Evolutionary conservation across 2,888 invertebrate genomes (phyloP).

Genomic region (Catocala fraxini): DNA sequence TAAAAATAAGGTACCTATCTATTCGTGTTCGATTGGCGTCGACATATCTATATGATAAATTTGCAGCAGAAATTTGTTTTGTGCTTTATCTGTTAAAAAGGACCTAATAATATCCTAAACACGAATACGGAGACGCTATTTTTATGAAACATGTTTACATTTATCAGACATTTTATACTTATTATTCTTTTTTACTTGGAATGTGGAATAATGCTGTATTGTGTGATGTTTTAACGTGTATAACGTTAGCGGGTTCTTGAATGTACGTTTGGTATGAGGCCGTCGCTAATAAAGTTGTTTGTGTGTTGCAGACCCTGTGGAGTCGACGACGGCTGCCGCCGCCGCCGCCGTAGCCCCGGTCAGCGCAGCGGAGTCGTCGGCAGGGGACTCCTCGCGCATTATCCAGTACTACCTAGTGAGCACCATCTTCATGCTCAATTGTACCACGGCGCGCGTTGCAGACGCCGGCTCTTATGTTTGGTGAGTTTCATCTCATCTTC

Average conservation of each 20-base stretch:
- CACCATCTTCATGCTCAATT: conserved; percentile 62
- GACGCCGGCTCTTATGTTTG: conserved; percentile 53
- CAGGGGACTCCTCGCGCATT: conserved; percentile 19
- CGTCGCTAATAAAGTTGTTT: neutral
- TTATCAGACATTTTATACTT: too few relatives aligned
- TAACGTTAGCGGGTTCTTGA: neutral
- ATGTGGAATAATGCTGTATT: too few relatives aligned
- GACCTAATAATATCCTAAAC: too few relatives aligned
- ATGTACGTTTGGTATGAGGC: neutral
- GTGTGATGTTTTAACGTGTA: too few relatives aligned
- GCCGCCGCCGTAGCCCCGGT: conserved; percentile 5
- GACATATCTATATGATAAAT: too few relatives aligned
- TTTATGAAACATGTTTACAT: too few relatives aligned
- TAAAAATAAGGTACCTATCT: conserved; percentile 1
- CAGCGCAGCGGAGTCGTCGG: conserved; percentile 15
- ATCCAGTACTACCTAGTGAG: conserved; percentile 61
- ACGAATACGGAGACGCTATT: too few relatives aligned
- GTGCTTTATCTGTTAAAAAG: too few relatives aligned
- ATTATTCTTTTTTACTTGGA: too few relatives aligned
- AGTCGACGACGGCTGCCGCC: conserved; percentile 9
- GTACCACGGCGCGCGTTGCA: conserved; percentile 51
- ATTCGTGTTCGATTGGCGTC: neutral
- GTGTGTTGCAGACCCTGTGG: neutral
- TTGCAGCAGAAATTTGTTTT: too few relatives aligned
- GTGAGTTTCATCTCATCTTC: conserved; percentile 44